Conservation (phyloP, 1,140 invertebrate species). For the Piezodorus guildinii region DNA sequence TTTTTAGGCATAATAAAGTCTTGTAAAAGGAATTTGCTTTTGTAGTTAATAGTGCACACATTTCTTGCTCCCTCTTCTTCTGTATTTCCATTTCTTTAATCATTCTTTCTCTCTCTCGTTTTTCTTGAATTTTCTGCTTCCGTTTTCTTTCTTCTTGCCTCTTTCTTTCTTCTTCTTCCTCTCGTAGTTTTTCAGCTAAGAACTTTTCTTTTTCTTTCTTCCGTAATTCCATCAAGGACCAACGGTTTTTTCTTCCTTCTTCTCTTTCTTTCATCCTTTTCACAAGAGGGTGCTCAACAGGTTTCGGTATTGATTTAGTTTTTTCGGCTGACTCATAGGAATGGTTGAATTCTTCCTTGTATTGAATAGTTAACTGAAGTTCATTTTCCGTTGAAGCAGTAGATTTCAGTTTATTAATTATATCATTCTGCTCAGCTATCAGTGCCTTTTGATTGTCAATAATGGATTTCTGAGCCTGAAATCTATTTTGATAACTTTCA, state of each 20-base stretch:
- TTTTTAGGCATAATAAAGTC: too few species aligned
- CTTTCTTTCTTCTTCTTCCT: neutral
- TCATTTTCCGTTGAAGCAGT: too few species aligned
- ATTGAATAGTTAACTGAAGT: too few species aligned
- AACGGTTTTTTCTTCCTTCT: neutral
- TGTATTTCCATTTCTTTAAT: neutral
- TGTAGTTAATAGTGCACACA: neutral
- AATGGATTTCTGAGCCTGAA: neutral
- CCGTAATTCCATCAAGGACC: neutral
- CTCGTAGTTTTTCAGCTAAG: neutral
- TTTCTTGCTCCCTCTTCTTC: neutral
- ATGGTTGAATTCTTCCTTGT: too few species aligned
- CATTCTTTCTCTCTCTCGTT: neutral
- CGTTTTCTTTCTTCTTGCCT: neutral
- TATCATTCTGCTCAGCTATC: neutral
- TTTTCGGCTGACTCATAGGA: too few species aligned
- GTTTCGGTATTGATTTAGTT: neutral
- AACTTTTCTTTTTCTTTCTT: constrained; percentile 4
- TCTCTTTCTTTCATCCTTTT: constrained; percentile 4
- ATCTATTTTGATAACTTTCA: neutral
- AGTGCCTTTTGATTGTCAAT: constrained; percentile 1
- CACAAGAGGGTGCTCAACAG: neutral
- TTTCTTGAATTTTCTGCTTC: neutral
- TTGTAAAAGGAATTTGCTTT: too few species aligned
- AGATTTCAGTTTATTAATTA: neutral